phyloP scores from a whole-genome alignment of 2,113 vertebrate species.

The Paracanthobrama guichenoti region DNA sequence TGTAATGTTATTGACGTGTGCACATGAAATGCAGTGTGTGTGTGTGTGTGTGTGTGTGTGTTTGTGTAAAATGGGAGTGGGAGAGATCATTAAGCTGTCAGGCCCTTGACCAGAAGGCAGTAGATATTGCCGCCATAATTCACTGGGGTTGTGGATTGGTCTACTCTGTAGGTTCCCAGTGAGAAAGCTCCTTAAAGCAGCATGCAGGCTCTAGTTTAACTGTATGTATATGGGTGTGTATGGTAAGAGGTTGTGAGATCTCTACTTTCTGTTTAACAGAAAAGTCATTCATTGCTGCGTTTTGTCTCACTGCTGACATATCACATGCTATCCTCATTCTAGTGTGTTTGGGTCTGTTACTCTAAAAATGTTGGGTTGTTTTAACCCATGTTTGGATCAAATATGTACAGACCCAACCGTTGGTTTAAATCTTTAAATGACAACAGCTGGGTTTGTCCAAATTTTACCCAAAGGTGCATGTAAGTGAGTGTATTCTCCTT shows the following conservation, averaged over 20 bases:
- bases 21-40: slow-evolving; percentile 14
- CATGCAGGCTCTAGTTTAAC: slow-evolving; percentile 1
- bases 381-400: too few species aligned
- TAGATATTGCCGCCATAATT: slow-evolving; percentile 67
- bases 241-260: slow-evolving; percentile 29
- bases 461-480: too few species aligned
- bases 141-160: slow-evolving; percentile 49
- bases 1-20: slow-evolving; percentile 41
- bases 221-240: slow-evolving; percentile 9
- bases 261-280: background rate
- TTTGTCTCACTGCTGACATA: slow-evolving; percentile 6
- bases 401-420: too few species aligned
- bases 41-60: slow-evolving; percentile 43
- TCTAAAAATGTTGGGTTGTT: too few species aligned
- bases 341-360: background rate
- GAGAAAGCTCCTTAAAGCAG: slow-evolving; percentile 47
- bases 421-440: too few species aligned
- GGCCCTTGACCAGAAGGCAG: slow-evolving; percentile 58
- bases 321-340: background rate
- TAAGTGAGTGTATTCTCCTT: background rate
- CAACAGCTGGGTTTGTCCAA: too few species aligned
- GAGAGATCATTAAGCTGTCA: slow-evolving; percentile 61
- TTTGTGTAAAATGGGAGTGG: slow-evolving; percentile 37
- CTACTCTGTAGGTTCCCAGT: slow-evolving; percentile 31
- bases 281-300: background rate